Evolutionary conservation across 23 tunicate genomes (phyloP), one percentile per base, ranked within the genome.

Genomic region (Halocynthia roretzi): DNA sequence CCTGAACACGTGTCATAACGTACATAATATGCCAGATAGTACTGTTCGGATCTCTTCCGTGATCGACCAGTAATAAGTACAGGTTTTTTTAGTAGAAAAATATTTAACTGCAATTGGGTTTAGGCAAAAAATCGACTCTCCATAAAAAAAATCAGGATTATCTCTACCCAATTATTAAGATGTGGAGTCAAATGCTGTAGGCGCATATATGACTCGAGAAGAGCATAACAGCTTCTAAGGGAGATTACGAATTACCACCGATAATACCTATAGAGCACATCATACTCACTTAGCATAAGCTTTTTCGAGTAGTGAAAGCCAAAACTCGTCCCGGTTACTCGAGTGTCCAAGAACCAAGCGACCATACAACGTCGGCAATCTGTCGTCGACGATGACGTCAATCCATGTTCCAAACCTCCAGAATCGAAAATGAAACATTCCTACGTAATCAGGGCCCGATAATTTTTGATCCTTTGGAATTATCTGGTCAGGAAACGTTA

Each of bases 401-500:
- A 92, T 85, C 98, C 98, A 92, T 2, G 56, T 65, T 67, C 98
- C 98, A 52, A 82, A 92, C 0, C 88, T 72, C 98, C 98, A 92
- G 70, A 92, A 92, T 48, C 92, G 85, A 54, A 92, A 92, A 70
- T 86, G 91, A 55, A 86, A 92, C 82, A 71, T 65, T 15, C 98
- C 98, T 7, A 80, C 82, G 92, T 92, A 92, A 51, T 92, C 87
- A 50, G 78, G 68, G 11, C 90, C 97, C 6, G 77, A 14, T 72
- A 85, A 63, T 0, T 6, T 62, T 52, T 91, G 97, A 77, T 91
- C 84, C 9, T 71, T 49, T 18, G 98, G 98, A 6, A 92, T 77
- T 15, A 92, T 65, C 98, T 92, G 77, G 7, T 31, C 44, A 31
- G 44, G 44, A 31, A 31, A 31, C 44, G 4, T 31, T 31, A 31